phyloP scores from a whole-genome alignment of 2,797 vertebrate species.

The Psittacula echo region DNA sequence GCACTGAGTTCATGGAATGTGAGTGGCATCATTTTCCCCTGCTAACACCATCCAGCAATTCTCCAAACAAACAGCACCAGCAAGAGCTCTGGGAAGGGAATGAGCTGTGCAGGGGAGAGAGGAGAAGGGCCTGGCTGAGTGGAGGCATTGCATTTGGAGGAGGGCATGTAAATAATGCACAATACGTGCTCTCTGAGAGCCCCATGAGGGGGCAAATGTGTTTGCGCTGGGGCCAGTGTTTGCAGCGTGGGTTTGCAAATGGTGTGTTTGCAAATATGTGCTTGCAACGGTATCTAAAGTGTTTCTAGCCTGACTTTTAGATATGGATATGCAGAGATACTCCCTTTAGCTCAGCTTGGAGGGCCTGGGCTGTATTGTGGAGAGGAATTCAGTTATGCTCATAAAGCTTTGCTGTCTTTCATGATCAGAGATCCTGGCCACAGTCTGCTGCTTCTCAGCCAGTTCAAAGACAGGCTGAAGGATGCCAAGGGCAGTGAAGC shows the following conservation, averaged over 20 bases:
- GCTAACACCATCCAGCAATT: not conserved
- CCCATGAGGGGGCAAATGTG: not conserved
- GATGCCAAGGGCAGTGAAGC: not conserved
- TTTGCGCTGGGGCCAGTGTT: not conserved
- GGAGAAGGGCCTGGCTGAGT: not conserved
- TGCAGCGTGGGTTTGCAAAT: not conserved
- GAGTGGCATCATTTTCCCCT: not conserved
- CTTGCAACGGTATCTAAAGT: not conserved
- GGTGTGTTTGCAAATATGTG: not conserved
- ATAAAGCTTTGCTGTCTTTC: not conserved
- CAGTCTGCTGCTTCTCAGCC: not conserved
- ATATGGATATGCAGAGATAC: not conserved
- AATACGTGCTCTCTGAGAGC: not conserved
- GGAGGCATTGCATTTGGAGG: not conserved
- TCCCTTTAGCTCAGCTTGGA: not conserved
- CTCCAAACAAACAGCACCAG: conserved; percentile 11
- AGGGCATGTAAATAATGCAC: not conserved
- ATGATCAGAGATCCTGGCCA: not conserved
- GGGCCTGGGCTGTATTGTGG: not conserved
- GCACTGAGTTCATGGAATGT: not conserved
- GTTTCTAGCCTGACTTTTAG: not conserved
- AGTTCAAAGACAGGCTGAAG: not conserved
- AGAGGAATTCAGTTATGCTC: not conserved
- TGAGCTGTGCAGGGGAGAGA: not conserved
- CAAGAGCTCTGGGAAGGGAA: not conserved